Percentiles rank a stretch among this genome's conserved stretches.
phyloP scores from a whole-genome alignment of 2,113 vertebrate genomes.

The Piprites chloris region DNA sequence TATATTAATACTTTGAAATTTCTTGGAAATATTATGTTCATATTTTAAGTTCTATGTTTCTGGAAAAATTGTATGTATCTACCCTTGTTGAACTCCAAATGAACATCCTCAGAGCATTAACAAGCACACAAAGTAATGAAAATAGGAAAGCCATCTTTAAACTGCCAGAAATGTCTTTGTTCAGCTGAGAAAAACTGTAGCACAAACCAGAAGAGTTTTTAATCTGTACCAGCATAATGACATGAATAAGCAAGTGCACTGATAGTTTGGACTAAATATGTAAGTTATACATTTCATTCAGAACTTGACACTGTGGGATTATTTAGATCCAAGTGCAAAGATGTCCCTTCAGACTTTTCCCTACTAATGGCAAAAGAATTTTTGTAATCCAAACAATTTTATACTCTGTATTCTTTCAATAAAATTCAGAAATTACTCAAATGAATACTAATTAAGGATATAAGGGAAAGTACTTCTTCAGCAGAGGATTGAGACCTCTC shows the following conservation, averaged over 20 bases:
- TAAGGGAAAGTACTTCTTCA: not conserved
- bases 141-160: constrained; percentile 62
- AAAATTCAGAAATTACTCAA: constrained; percentile 31
- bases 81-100: not conserved
- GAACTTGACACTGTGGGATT: not conserved
- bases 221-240: constrained; percentile 4
- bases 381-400: constrained; percentile 43
- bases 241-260: constrained; percentile 31
- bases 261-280: not conserved
- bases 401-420: not conserved
- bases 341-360: not conserved
- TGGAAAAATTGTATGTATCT: not conserved
- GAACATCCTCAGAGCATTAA: not conserved
- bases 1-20: not conserved
- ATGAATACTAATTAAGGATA: not conserved
- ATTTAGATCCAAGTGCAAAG: not conserved
- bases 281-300: constrained; percentile 27
- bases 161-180: constrained; percentile 55
- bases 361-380: constrained; percentile 9
- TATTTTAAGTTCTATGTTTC: constrained; percentile 10
- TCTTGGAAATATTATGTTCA: constrained; percentile 29
- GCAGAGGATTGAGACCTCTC: constrained; percentile 11
- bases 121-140: not conserved
- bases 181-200: constrained; percentile 65
- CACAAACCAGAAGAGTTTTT: constrained; percentile 49